Conservation (phyloP, 2,113 vertebrate genomes). For the Cyphomyrus plagiostoma region DNA sequence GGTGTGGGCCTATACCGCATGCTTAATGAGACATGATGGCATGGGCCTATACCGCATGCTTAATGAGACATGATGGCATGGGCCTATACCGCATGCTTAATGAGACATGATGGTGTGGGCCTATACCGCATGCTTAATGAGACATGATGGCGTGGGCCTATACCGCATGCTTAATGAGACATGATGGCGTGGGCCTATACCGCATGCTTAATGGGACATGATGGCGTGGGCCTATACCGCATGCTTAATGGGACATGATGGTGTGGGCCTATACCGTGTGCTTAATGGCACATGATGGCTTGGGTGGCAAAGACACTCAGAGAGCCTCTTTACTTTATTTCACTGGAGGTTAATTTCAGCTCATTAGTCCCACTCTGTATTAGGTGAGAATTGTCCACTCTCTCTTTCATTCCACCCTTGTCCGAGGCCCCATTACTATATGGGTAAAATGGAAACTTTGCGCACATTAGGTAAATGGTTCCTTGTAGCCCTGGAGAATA, state of each 20-base stretch:
- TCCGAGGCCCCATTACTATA: not conserved
- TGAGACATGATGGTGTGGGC: not conserved
- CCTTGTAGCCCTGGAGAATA: not conserved
- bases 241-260: not conserved
- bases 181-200: not conserved
- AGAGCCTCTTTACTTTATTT: slow-evolving; percentile 30
- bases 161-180: too few relatives aligned
- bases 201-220: not conserved
- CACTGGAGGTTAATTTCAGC: slow-evolving; percentile 28
- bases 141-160: not conserved
- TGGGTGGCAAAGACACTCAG: slow-evolving; percentile 27
- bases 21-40: not conserved
- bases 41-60: too few relatives aligned
- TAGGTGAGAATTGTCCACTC: not conserved
- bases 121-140: not conserved
- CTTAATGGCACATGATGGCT: not conserved
- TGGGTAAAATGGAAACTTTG: not conserved
- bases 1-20: not conserved
- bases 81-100: not conserved
- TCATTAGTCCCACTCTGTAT: not conserved
- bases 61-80: not conserved
- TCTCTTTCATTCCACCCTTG: not conserved
- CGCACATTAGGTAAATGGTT: not conserved
- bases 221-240: too few relatives aligned
- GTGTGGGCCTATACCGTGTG: not conserved